Conservation (phyloP, 1,140 invertebrate genomes). For the Saccostrea echinata region DNA sequence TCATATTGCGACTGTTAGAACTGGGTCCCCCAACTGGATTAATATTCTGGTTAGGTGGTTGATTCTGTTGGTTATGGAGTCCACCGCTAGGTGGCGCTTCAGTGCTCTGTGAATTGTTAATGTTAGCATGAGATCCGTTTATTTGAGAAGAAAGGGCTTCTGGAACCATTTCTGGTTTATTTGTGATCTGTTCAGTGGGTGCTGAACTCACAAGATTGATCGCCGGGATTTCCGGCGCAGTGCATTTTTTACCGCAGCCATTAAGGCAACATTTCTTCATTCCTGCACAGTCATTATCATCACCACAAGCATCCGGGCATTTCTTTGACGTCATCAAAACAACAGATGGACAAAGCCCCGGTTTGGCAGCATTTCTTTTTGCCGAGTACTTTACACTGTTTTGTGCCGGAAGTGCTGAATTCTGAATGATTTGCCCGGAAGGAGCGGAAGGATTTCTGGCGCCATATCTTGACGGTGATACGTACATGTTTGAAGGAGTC, state of each 20-base stretch:
- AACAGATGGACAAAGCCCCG: neutral
- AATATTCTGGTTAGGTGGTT: neutral
- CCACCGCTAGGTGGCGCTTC: neutral
- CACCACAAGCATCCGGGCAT: neutral
- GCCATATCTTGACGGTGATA: neutral
- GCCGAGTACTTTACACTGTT: neutral
- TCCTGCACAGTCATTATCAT: neutral
- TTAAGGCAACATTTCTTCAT: neutral
- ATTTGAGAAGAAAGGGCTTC: neutral
- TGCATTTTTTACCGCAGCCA: neutral
- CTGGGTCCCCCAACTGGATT: neutral
- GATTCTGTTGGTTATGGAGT: neutral
- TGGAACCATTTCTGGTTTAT: neutral
- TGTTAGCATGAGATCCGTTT: neutral
- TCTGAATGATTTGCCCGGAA: neutral
- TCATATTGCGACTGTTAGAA: neutral
- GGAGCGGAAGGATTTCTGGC: neutral
- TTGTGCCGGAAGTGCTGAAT: neutral
- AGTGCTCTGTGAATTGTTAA: neutral
- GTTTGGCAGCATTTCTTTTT: neutral
- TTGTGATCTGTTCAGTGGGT: neutral
- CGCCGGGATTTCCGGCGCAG: neutral
- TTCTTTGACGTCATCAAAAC: conserved; percentile 1
- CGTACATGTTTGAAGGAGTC: neutral
- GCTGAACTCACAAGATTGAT: neutral